Base-by-base conservation (phyloP, 23 tunicate species). In the Ciona savignyi region DNA sequence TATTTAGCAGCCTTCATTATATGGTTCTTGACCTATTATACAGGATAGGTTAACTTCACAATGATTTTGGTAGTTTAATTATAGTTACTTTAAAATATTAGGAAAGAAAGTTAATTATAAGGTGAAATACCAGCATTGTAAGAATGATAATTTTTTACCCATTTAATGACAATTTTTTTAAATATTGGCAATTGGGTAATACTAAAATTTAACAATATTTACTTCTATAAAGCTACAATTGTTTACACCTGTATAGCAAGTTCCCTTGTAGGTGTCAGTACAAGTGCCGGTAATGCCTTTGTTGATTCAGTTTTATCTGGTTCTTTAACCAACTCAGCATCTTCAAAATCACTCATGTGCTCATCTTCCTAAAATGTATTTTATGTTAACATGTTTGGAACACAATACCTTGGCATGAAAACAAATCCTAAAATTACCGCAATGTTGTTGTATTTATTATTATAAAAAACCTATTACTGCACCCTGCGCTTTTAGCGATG, bases 261-360 rank as follows among this genome's bases (percentile, higher is more conserved):
- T 69, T 91, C 97, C 67, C 97, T 80, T 25, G 97, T 91, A 42
- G 97, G 97, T 24, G 97, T 71, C 35, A 91, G 71, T 3, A 91
- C 74, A 2, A 91, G 74, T 25, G 97, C 89, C 0, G 89, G 85
- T 26, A 91, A 76, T 20, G 28, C 65, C 48, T 77, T 51, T 30
- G 68, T 23, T 25, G 56, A 25, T 22, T 68, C 63, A 0, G 25
- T 34, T 21, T 80, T 51, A 9, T 65, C 72, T 30, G 69, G 67
- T 56, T 33, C 67, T 28, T 51, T 2, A 25, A 32, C 21, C 21
- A 1, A n/a, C 9, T 66, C 81, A 66, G 31, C 81, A 34, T 42
- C 81, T 72, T 72, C 76, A 72, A 72, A 72, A 26, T 72, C 76
- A 48, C 76, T 72, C 31, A 63, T 63, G 67, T 63, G 26, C 22